phyloP scores from a whole-genome alignment of 2,888 invertebrate species.

The Drosophila macrospina region DNA sequence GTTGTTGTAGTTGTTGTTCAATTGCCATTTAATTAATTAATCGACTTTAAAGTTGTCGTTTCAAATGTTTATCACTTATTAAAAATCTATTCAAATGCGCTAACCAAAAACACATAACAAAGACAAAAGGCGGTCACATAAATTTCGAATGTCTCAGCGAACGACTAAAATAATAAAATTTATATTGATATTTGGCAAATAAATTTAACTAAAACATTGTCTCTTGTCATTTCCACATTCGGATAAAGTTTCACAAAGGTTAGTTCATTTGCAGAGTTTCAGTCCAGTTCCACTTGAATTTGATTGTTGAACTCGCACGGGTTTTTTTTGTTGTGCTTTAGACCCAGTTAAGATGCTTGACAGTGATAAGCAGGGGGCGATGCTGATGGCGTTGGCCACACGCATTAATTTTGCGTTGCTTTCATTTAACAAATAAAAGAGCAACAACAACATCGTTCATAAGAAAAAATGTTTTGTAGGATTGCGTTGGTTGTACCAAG shows the following conservation, averaged over 20 bases:
- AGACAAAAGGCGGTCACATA: constrained; percentile 60
- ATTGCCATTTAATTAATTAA: constrained; percentile 81
- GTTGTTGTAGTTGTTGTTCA: constrained; percentile 52
- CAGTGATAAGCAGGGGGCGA: constrained; percentile 76
- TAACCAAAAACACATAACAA: constrained; percentile 17
- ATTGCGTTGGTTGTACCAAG: constrained; percentile 63
- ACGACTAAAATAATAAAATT: constrained; percentile 61
- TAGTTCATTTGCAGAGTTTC: constrained; percentile 28
- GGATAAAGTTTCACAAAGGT: constrained; percentile 38
- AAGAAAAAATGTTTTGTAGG: constrained; percentile 69
- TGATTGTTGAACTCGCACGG: constrained; percentile 13
- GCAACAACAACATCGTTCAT: constrained; percentile 18
- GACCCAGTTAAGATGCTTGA: constrained; percentile 59
- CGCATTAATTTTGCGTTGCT: constrained; percentile 77
- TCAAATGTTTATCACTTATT: constrained; percentile 71
- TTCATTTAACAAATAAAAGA: constrained; percentile 67
- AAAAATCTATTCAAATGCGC: constrained; percentile 72
- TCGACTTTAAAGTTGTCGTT: constrained; percentile 75
- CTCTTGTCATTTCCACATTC: constrained; percentile 45
- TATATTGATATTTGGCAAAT: constrained; percentile 73
- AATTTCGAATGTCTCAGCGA: constrained; percentile 49
- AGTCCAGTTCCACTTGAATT: constrained; percentile 13
- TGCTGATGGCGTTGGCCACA: constrained; percentile 79
- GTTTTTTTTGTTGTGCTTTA: constrained; percentile 11
- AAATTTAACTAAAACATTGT: constrained; percentile 71